Evolutionary conservation across 2,113 vertebrate species (phyloP).

Genomic region (Phoxinus phoxinus): DNA sequence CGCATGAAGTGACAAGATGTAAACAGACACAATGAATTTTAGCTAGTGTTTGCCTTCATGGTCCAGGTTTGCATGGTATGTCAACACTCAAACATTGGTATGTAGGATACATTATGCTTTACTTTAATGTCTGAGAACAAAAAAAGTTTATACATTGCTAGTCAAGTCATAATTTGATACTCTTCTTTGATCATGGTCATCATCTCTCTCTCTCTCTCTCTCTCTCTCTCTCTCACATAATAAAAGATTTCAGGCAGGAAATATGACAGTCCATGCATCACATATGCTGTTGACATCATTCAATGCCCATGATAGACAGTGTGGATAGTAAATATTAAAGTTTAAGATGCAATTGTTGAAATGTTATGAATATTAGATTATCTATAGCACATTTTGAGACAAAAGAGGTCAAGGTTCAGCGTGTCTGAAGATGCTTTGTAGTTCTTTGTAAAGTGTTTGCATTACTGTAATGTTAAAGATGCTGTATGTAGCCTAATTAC

Average conservation of each 20-base stretch:
- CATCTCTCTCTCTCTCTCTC: not conserved
- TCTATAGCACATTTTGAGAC: not conserved
- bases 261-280: not conserved
- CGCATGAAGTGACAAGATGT: no score
- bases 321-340: not conserved
- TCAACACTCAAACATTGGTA: constrained; percentile 27
- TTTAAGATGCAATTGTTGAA: not conserved
- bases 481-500: no score
- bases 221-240: constrained; percentile 27
- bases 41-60: not conserved
- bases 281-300: not conserved
- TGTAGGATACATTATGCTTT: constrained; percentile 22
- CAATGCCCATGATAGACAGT: not conserved
- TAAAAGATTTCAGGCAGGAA: constrained; percentile 17
- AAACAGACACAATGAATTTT: not conserved
- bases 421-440: not conserved
- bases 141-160: constrained; percentile 48
- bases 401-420: not conserved
- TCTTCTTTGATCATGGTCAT: constrained; percentile 47
- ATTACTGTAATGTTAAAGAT: no score
- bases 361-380: not conserved
- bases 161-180: constrained; percentile 48
- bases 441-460: no score
- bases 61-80: constrained; percentile 1
- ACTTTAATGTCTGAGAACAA: constrained; percentile 48